Evolutionary conservation across 2,113 vertebrate species (phyloP).

Genomic region (Lipophrys pholis): DNA sequence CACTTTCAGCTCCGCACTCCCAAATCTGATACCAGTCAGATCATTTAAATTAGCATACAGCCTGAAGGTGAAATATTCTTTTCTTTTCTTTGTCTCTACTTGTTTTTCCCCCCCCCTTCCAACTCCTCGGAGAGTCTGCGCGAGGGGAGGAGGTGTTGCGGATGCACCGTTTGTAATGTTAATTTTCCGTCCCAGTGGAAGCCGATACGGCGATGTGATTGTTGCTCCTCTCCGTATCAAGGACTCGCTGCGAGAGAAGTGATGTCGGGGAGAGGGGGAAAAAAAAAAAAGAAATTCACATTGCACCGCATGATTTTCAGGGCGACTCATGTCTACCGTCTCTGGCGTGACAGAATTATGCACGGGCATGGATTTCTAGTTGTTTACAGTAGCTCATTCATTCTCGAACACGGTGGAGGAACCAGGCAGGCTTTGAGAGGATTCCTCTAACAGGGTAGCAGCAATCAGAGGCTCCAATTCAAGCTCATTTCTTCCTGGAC

Average conservation of each 20-base stretch:
- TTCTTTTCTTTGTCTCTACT: slow-evolving; percentile 36
- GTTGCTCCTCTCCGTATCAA: slow-evolving; percentile 54
- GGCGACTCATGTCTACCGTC: slow-evolving; percentile 35
- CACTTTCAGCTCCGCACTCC: slow-evolving; percentile 39
- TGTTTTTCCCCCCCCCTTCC: slow-evolving; percentile 44
- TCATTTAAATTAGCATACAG: slow-evolving; percentile 66
- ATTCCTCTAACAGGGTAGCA: not conserved
- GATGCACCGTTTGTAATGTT: slow-evolving; percentile 75
- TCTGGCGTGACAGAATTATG: slow-evolving; percentile 1
- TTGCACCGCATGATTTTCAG: slow-evolving; percentile 26
- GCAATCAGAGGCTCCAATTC: slow-evolving; percentile 13
- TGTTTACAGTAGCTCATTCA: slow-evolving; percentile 11
- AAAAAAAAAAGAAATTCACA: slow-evolving; percentile 1
- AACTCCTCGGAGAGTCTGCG: slow-evolving; percentile 43
- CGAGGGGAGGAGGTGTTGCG: slow-evolving; percentile 46
- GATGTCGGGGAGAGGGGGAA: slow-evolving; percentile 16
- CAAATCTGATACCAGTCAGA: slow-evolving; percentile 67
- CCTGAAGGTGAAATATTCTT: slow-evolving; percentile 58
- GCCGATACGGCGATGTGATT: slow-evolving; percentile 64
- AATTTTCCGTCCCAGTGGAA: slow-evolving; percentile 68
- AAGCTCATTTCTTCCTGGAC: not conserved
- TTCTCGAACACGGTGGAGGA: not conserved
- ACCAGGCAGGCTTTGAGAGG: not conserved
- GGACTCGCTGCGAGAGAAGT: slow-evolving; percentile 41
- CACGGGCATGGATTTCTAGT: not conserved